A percentile compares a stretch with the other conserved stretches of the same genome.
Evolutionary conservation across 2,888 invertebrate genomes (phyloP).

Genomic region (Cephalotes varians): DNA sequence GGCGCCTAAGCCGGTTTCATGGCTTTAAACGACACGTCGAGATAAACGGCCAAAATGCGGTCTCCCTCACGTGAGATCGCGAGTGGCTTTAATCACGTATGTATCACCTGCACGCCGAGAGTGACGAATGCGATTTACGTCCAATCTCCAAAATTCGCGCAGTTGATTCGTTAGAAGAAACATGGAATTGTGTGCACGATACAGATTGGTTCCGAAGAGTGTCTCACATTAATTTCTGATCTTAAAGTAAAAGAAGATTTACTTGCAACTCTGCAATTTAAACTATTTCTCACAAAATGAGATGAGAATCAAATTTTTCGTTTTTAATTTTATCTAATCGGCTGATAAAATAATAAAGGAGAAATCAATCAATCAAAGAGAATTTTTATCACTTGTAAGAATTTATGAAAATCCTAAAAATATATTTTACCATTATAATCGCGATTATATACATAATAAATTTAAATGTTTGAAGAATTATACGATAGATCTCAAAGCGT

Average conservation of each 20-base stretch:
- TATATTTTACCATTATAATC: background rate
- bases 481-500: background rate
- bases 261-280: too few relatives aligned
- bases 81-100: conserved; percentile 63
- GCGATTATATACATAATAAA: background rate
- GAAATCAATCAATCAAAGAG: too few relatives aligned
- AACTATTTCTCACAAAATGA: background rate
- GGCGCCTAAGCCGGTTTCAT: conserved; percentile 68
- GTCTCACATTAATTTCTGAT: background rate
- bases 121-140: conserved; percentile 30
- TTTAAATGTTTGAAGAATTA: background rate
- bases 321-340: background rate
- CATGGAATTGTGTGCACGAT: background rate
- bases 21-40: conserved; percentile 68
- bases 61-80: conserved; percentile 41
- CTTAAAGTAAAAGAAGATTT: background rate
- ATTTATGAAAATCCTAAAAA: background rate
- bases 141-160: conserved; percentile 2
- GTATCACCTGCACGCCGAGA: conserved; percentile 24
- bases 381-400: background rate
- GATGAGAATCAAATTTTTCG: background rate
- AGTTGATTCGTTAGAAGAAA: conserved; percentile 13
- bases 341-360: too few relatives aligned
- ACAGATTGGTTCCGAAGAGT: background rate
- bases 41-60: conserved; percentile 66